Conservation (phyloP, 2,888 invertebrate species). For the Eudiplozoon nipponicum region DNA sequence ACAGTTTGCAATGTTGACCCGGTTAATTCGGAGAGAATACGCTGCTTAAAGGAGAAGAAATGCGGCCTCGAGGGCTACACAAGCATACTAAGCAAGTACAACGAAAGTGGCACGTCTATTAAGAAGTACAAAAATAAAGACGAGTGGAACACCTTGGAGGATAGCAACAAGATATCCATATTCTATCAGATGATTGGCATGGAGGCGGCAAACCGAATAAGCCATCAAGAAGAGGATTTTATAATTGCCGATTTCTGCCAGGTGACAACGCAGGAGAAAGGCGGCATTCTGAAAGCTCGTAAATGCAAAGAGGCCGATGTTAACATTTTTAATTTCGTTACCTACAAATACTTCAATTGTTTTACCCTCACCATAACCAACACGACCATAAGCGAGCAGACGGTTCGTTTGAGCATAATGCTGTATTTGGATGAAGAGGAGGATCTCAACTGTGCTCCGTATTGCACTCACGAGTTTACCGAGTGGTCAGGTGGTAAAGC, state of each 20-base stretch:
- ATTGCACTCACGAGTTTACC: constrained; percentile 9
- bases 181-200: constrained; percentile 9
- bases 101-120: no score
- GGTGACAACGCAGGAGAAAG: not conserved
- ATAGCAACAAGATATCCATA: constrained; percentile 5
- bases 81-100: no score
- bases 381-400: not conserved
- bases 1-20: constrained; percentile 10
- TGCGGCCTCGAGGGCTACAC: no score
- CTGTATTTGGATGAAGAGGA: constrained; percentile 11
- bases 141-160: no score
- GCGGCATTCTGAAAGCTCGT: not conserved
- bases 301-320: constrained; percentile 1
- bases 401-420: constrained; percentile 3
- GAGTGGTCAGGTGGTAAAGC: constrained; percentile 6
- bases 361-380: constrained; percentile 5
- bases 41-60: no score
- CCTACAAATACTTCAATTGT: constrained; percentile 8
- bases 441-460: constrained; percentile 4
- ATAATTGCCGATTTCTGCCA: constrained; percentile 5
- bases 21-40: constrained; percentile 4
- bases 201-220: not conserved
- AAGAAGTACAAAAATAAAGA: no score
- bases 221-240: constrained; percentile 6
- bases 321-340: constrained; percentile 1